These are phyloP conservation scores for Pteria penguin DNA, from an alignment of 2,888 invertebrate species.

Conservation along the genomic window DNA sequence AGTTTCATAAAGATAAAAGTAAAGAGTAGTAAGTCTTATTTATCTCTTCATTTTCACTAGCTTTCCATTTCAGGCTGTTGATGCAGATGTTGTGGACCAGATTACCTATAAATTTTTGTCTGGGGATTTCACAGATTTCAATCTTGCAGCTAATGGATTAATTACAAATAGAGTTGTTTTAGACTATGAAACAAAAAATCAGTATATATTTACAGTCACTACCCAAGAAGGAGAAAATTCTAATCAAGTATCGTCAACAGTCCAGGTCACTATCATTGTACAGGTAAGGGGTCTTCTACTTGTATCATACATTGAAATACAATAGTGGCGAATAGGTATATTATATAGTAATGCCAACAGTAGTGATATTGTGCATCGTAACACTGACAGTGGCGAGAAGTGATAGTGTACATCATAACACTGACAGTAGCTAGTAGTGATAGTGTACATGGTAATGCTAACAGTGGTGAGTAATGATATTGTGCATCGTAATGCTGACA, in stretches of 20 bases:
- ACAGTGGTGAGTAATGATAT: too few species aligned
- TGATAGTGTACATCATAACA: too few species aligned
- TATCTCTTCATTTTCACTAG: too few species aligned
- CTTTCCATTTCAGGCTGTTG: slow-evolving; percentile 53
- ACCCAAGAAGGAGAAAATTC: slow-evolving; percentile 58
- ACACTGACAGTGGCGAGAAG: too few species aligned
- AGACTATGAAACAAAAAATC: slow-evolving; percentile 62
- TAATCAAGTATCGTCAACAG: slow-evolving; percentile 47
- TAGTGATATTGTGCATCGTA: too few species aligned
- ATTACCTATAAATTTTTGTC: slow-evolving; percentile 53
- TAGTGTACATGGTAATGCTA: too few species aligned
- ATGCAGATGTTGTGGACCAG: slow-evolving; percentile 51
- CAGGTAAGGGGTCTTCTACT: slow-evolving; percentile 38
- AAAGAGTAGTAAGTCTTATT: too few species aligned
- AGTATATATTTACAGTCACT: slow-evolving; percentile 63
- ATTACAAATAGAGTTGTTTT: slow-evolving; percentile 55
- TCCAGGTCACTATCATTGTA: slow-evolving; percentile 60
- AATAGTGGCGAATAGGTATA: too few species aligned
- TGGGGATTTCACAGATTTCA: slow-evolving; percentile 34
- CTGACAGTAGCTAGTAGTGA: too few species aligned
- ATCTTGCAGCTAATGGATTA: slow-evolving; percentile 35
- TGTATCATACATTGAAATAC: not conserved
- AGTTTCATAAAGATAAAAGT: too few species aligned
- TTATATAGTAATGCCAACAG: too few species aligned
- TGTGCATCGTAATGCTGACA: too few species aligned